Conservation (phyloP, 1,140 invertebrate genomes). For the Paraescarpia echinospica region DNA sequence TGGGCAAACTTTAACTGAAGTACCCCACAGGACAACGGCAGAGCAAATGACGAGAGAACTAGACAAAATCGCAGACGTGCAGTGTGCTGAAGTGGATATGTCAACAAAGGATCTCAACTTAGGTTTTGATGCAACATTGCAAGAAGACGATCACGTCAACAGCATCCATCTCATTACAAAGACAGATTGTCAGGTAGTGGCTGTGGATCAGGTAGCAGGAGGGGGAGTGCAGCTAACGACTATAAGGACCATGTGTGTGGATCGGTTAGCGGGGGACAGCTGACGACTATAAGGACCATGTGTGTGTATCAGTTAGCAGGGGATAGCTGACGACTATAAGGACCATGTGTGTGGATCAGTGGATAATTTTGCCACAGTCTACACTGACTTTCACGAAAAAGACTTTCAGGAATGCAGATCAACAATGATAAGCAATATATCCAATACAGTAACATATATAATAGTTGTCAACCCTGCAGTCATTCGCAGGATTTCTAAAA, state of each 20-base stretch:
- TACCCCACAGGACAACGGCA: neutral
- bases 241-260: slow-evolving; percentile 14
- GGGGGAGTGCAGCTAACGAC: slow-evolving; percentile 2
- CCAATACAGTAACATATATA: neutral
- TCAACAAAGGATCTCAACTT: neutral
- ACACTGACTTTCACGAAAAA: too few species aligned
- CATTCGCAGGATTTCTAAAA: neutral
- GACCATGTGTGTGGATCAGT: too few species aligned
- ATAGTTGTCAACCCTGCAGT: neutral
- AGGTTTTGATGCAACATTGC: neutral
- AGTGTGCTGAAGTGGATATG: neutral
- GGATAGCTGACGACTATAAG: too few species aligned
- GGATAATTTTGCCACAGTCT: too few species aligned
- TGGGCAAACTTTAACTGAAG: neutral
- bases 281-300: slow-evolving; percentile 11
- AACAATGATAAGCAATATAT: neutral
- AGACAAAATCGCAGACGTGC: neutral
- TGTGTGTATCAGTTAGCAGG: too few species aligned
- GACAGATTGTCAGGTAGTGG: neutral
- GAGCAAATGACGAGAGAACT: slow-evolving; percentile 12
- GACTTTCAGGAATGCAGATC: too few species aligned
- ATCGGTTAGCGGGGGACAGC: slow-evolving; percentile 18
- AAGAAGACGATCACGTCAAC: slow-evolving; percentile 4
- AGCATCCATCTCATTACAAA: neutral
- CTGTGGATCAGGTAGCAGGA: slow-evolving; percentile 18